Evolutionary conservation across 1,140 invertebrate genomes (phyloP).

Genomic region (Mesaphorura yosii): DNA sequence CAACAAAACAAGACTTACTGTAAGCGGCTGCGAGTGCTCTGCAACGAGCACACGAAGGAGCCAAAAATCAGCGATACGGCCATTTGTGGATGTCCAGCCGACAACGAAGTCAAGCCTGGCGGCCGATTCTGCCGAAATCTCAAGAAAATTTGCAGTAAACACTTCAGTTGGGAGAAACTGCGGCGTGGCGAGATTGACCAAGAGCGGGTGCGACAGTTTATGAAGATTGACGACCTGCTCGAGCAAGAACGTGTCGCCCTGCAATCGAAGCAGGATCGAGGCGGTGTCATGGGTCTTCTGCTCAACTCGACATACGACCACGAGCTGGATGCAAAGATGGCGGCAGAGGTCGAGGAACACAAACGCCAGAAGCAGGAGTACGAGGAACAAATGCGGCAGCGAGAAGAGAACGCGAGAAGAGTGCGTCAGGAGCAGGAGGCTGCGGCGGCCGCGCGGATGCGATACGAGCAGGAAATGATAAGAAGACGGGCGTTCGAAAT

Average conservation of each 20-base stretch:
- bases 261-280: constrained; percentile 70
- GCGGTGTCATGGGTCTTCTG: constrained; percentile 82
- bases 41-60: constrained; percentile 96
- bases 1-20: constrained; percentile 82
- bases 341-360: constrained; percentile 37
- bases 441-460: no score
- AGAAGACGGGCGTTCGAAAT: no score
- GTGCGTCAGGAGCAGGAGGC: not conserved
- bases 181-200: constrained; percentile 69
- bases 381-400: not conserved
- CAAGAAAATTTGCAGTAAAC: constrained; percentile 82
- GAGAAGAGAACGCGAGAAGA: not conserved
- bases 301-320: constrained; percentile 91
- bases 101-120: not conserved
- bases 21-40: constrained; percentile 84
- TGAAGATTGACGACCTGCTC: constrained; percentile 87
- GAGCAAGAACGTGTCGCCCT: constrained; percentile 86
- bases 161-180: constrained; percentile 93
- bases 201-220: constrained; percentile 64
- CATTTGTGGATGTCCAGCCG: constrained; percentile 70
- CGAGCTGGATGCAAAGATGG: constrained; percentile 56
- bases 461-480: no score
- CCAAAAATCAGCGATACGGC: constrained; percentile 72
- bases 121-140: constrained; percentile 72
- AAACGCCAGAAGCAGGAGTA: not conserved